Base-by-base conservation (phyloP, 1,140 invertebrate genomes). In the Ectropis grisescens region DNA sequence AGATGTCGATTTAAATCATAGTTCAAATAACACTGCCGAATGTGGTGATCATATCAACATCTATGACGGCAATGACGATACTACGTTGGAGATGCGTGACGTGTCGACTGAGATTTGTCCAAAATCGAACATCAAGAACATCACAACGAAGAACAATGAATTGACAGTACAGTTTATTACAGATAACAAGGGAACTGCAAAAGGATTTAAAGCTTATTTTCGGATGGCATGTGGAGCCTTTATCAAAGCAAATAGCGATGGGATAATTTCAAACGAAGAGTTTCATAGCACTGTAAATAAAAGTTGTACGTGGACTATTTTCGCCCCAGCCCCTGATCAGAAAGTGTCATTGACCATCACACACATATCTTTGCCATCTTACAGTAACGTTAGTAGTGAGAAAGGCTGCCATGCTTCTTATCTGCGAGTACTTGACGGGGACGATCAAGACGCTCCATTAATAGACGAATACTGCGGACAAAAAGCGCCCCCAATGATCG, bases 151-250 rank as follows among this genome's bases (percentile, higher is more conserved):
- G 2, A 65, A 68, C 10, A 90, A 91, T 61, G 55, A 82, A 42
- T 69, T 94, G 47, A 58, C 85, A 11, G 49, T 95, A 8, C 82
- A 88, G 37, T 86, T 94, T 64, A 84, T 80, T 40, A 85, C 85
- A 2, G 85, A 91, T 57, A 69, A 58, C 3, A 62, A 65, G n/a
- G 54, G 84, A 1, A 68, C 85, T 13, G 86, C 87, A 1, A 91
- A 90, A 82, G 93, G 93, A 7, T 95, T 95, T 62, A 85, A 86
- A 47, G 92, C 91, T n/a, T 64, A 67, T 40, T 81, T 67, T 47
- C 51, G 42, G 11, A 49, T 57, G 28, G 84, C 82, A 1, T 95
- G 93, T 65, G 93, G 93, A 10, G 89, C 90, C 37, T 70, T 71
- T 11, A 87, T 94, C 28, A 53, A 55, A 6, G 83, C 88, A 4